A percentile compares a stretch with the other conserved stretches of the same genome.
Conservation (phyloP, 2,888 invertebrate species). For the Sacculina carcini region DNA sequence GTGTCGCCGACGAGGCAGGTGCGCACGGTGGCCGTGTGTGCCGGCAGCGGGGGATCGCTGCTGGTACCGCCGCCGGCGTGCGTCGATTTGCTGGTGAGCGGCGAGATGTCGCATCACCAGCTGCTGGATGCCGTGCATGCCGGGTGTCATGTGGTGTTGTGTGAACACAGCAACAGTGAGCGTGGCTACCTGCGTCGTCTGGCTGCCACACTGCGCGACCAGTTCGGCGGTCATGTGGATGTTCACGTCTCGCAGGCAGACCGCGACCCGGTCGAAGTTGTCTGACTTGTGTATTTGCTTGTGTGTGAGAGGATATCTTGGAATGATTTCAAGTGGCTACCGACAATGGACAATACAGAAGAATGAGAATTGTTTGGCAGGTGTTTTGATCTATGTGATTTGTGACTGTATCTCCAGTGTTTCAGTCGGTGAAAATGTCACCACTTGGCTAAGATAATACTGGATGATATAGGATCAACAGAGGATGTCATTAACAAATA, state of each 20-base stretch:
- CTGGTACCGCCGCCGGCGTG: conserved; percentile 37
- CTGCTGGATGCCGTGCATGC: conserved; percentile 57
- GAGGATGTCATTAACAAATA: too few relatives aligned
- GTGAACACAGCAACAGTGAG: conserved; percentile 83
- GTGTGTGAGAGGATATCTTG: too few relatives aligned
- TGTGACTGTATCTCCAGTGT: too few relatives aligned
- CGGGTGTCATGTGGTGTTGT: conserved; percentile 51
- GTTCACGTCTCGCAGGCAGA: conserved; percentile 44
- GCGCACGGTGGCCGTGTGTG: conserved; percentile 46
- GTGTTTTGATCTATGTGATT: too few relatives aligned
- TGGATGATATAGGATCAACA: too few relatives aligned
- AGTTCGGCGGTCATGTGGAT: conserved; percentile 26
- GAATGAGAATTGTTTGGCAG: too few relatives aligned
- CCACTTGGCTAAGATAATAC: too few relatives aligned
- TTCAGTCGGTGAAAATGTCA: too few relatives aligned
- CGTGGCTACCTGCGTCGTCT: conserved; percentile 51
- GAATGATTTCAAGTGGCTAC: too few relatives aligned
- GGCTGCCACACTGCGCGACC: conserved; percentile 17
- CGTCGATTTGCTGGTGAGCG: conserved; percentile 59
- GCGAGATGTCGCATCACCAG: conserved; percentile 87
- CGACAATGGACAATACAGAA: too few relatives aligned
- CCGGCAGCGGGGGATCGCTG: conserved; percentile 62
- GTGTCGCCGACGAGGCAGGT: not conserved
- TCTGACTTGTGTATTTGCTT: too few relatives aligned
- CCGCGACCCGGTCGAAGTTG: conserved; percentile 45